Base-by-base conservation (phyloP, 2,113 vertebrate species). In the Bubo blakistoni region DNA sequence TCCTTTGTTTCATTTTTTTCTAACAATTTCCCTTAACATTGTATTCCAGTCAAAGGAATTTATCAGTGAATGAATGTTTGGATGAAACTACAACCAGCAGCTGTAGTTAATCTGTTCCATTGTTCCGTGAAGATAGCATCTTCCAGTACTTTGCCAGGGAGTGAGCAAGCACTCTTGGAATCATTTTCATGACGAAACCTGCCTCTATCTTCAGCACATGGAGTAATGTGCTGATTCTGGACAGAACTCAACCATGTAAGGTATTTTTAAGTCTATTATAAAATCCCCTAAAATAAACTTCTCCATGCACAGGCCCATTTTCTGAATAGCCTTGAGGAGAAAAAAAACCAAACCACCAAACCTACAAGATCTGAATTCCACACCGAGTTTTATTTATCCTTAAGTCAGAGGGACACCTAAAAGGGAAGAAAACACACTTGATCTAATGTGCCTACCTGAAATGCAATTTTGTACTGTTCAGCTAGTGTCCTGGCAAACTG, bases 81-180 rank as follows among this genome's bases (percentile, higher is more conserved):
- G 83, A 91, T 94, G 86, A 38, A 89, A 81, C 46, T 70, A 52
- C 66, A 81, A 57, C 73, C 73, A 80, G 66, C 94, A 95, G 92
- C 94, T 96, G 94, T 82, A 87, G 74, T 94, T 90, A 89, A 96
- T 96, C 55, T 89, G 62, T 18, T 44, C 40, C 78, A 91, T 92
- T 92, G 78, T 95, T 89, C 38, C 76, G 55, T 25, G 82, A 74
- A 94, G 92, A 93, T 57, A 93, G 61, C 58, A 97, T 95, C 94
- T 86, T 46, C 54, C 62, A 87, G 84, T 20, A 42, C 34, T 57
- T n/a, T 65, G 76, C 81, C 89, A 95, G 69, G 63, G 66, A 95
- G 46, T 8, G 2, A 91, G 67, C 57, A 57, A 84, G 44, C 9
- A 1, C 49, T 85, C 54, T 51, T 72, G 78, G 83, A 94, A 91